Percentiles rank a stretch among this genome's conserved stretches.
phyloP scores from a whole-genome alignment of 1,140 invertebrate genomes.

The Scaptomyza graminum region DNA sequence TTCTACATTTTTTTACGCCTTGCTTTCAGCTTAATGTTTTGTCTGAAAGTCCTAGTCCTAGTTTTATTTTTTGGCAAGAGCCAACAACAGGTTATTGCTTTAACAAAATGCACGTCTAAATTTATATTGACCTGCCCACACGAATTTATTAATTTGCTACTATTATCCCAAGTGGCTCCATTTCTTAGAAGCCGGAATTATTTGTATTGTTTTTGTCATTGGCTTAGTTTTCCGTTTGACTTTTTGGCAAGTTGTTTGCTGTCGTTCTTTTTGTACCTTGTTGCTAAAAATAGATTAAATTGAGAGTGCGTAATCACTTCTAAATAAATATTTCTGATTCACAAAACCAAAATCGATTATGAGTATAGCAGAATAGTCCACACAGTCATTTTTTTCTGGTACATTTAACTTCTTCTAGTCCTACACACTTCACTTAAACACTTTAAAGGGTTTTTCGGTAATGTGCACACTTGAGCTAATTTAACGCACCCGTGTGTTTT shows the following conservation, averaged over 20 bases:
- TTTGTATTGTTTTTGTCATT: constrained; percentile 27
- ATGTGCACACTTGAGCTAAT: constrained; percentile 66
- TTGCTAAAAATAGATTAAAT: neutral
- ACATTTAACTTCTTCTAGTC: neutral
- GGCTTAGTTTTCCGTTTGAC: constrained; percentile 31
- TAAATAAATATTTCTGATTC: neutral
- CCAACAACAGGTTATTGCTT: constrained; percentile 37
- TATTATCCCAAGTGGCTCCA: neutral
- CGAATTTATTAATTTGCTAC: neutral
- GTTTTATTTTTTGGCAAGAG: constrained; percentile 10
- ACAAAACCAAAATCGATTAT: neutral
- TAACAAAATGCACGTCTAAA: constrained; percentile 16
- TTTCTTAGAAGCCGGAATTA: neutral
- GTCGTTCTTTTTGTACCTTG: constrained; percentile 5
- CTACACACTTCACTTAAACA: neutral
- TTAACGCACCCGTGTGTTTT: constrained; percentile 78
- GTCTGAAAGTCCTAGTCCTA: constrained; percentile 44
- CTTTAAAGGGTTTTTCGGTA: constrained; percentile 27
- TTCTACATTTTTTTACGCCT: neutral
- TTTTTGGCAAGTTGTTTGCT: constrained; percentile 28
- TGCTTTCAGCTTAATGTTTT: constrained; percentile 51
- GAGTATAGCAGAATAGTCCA: too few species aligned
- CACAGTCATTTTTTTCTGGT: neutral
- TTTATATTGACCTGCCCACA: constrained; percentile 8
- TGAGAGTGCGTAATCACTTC: neutral